These are phyloP conservation scores for Semnornis frantzii DNA, from an alignment of 2,113 vertebrate genomes.

Conservation along the genomic window DNA sequence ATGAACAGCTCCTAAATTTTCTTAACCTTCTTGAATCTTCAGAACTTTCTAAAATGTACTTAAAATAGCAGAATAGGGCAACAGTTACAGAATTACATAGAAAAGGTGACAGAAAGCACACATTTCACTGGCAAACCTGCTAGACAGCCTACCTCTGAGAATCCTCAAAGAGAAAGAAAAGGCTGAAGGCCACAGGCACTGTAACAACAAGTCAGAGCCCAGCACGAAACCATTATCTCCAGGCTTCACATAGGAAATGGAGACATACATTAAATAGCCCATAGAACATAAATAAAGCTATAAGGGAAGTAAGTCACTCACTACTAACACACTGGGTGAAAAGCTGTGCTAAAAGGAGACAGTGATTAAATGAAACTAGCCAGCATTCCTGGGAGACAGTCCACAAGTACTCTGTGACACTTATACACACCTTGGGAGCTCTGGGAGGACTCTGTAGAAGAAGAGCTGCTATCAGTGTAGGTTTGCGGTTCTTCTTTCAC, in stretches of 20 bases:
- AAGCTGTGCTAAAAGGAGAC: not conserved
- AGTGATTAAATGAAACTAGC: not conserved
- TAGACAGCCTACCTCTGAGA: not conserved
- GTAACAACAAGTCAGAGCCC: not conserved
- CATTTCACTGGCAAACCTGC: not conserved
- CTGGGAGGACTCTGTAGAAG: conserved; percentile 82
- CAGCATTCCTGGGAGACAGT: not conserved
- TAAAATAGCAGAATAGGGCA: not conserved
- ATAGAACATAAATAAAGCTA: not conserved
- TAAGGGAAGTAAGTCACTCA: not conserved
- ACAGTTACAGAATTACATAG: not conserved
- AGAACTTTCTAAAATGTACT: not conserved
- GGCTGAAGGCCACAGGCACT: not conserved
- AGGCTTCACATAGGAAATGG: not conserved
- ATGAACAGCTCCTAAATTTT: not conserved
- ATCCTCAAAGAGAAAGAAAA: not conserved
- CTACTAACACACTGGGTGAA: not conserved
- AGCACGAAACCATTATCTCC: not conserved
- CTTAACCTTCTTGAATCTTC: not conserved
- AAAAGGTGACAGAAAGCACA: not conserved
- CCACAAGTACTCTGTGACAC: not conserved
- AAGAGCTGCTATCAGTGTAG: conserved; percentile 81
- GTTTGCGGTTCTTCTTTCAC: conserved; percentile 83
- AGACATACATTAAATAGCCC: not conserved
- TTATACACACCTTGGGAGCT: conserved; percentile 80